phyloP scores from a whole-genome alignment of 1,140 invertebrate genomes.

The Penaeus chinensis region DNA sequence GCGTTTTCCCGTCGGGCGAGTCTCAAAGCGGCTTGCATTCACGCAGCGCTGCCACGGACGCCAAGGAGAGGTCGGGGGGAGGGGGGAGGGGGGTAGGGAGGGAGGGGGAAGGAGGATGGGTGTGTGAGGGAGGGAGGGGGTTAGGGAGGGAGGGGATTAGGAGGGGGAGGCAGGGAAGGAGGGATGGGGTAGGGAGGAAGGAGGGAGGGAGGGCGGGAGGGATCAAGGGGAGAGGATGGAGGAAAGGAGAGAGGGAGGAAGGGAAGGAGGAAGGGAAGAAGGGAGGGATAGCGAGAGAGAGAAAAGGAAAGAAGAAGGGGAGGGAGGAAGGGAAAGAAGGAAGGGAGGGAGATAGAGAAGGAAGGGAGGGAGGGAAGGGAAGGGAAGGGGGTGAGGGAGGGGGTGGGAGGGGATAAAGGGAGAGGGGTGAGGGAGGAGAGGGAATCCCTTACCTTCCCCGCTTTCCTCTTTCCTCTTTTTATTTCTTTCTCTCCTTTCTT shows the following conservation, averaged over 20 bases:
- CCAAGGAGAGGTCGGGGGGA: not conserved
- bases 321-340: not conserved
- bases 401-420: not conserved
- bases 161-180: slow-evolving; percentile 18
- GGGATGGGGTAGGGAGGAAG: slow-evolving; percentile 10
- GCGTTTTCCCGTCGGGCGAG: slow-evolving; percentile 47
- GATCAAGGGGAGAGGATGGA: not conserved
- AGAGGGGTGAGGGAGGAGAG: slow-evolving; percentile 6
- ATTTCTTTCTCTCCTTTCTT: too few relatives aligned
- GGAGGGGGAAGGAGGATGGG: not conserved
- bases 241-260: not conserved
- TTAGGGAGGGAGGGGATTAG: slow-evolving; percentile 32
- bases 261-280: too few relatives aligned
- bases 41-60: slow-evolving; percentile 35
- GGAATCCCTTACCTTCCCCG: too few relatives aligned
- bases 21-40: slow-evolving; percentile 50
- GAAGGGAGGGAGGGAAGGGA: not conserved
- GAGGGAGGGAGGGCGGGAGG: not conserved
- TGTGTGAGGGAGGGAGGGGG: not conserved
- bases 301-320: too few relatives aligned
- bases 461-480: too few relatives aligned
- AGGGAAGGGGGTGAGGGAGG: not conserved
- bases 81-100: not conserved
- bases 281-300: too few relatives aligned
- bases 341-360: not conserved